phyloP scores from a whole-genome alignment of 2,797 vertebrate species.

The Syndactyla subalaris region DNA sequence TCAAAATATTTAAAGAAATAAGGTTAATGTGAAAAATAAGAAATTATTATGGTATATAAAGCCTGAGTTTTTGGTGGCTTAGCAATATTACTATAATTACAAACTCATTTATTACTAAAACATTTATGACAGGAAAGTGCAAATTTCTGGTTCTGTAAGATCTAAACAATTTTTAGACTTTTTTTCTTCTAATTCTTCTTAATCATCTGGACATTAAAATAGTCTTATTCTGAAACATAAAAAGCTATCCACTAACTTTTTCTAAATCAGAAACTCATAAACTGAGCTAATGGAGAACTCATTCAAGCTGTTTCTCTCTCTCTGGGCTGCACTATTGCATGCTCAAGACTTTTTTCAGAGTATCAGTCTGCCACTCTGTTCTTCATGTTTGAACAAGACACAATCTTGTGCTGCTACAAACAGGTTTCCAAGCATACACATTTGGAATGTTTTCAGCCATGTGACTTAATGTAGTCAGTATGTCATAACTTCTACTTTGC shows the following conservation, averaged over 20 bases:
- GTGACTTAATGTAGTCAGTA: background rate
- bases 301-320: background rate
- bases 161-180: background rate
- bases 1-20: background rate
- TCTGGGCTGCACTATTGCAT: background rate
- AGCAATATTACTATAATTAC: background rate
- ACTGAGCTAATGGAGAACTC: background rate
- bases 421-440: background rate
- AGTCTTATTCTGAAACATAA: background rate
- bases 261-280: background rate
- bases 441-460: background rate
- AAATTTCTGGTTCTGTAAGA: background rate
- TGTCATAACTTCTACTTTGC: background rate
- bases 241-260: background rate
- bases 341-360: background rate
- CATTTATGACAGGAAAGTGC: background rate
- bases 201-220: background rate
- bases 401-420: background rate
- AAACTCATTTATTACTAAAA: background rate
- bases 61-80: background rate
- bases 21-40: background rate
- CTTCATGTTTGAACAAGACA: background rate
- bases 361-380: background rate
- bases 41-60: background rate
- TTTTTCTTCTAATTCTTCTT: background rate